Base-by-base conservation (phyloP, 1,140 invertebrate species). In the Conus ventricosus region DNA sequence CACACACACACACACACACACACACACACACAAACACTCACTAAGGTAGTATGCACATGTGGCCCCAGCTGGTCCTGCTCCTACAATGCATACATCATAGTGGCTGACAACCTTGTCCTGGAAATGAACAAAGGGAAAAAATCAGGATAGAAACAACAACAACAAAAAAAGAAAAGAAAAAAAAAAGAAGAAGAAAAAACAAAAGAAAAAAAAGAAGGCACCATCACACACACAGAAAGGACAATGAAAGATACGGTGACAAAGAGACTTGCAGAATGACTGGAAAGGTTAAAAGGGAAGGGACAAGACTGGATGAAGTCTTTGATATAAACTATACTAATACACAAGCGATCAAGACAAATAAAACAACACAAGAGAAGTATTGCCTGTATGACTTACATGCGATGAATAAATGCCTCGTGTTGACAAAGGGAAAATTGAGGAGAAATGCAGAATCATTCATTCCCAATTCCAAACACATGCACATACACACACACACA, bases 61-160 rank as follows among this genome's bases (percentile, higher is more conserved):
- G 67, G 93, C 87, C n/a, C 93, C 92, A 39, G 90, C 90, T 13
- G 93, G 93, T 53, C 92, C 93, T 15, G 93, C 93, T 10, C 93
- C 93, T 27, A 91, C 93, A 88, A 94, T 92, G 23, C 89, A 92
- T 3, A 93, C 92, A 92, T 94, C 92, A 88, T 93, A 94, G 85
- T 91, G 90, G 6, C 91, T 90, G 63, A 89, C 90, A 4, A 90
- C 91, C 78, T 89, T 54, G 80, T 85, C 87, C 91, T 92, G 55
- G 15, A 60, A 11, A 60, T 15, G 15, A 39, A 60, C 53, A 89
- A 39, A 85, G 20, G 7, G 20, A 67, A 60, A 54, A 53, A 55
- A 51, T 54, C 17, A 1, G 17, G 60, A 63, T 11, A 63, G 39
- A 80, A n/a, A 80, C 13, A 80, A 23, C 10, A 11, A 80, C 13